These are phyloP conservation scores for Hydrotaea diabolus DNA, from an alignment of 2,888 invertebrate species.

Conservation along the genomic window DNA sequence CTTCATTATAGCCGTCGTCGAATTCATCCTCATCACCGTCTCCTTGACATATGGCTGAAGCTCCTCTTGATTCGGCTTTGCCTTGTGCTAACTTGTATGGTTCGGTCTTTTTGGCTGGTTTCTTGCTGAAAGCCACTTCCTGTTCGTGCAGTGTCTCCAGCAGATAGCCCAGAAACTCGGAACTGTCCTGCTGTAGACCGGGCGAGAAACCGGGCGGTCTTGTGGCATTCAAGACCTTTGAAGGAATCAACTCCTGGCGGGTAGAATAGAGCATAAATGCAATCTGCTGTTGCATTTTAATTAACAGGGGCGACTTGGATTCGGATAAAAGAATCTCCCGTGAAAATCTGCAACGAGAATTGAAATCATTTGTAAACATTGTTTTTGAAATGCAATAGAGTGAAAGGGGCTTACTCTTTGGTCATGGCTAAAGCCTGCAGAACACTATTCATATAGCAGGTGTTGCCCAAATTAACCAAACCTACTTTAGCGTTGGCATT, in stretches of 20 bases:
- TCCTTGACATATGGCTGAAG: slow-evolving; percentile 44
- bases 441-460: slow-evolving; percentile 94
- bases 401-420: slow-evolving; percentile 83
- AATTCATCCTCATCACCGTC: slow-evolving; percentile 5
- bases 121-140: slow-evolving; percentile 79
- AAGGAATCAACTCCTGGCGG: slow-evolving; percentile 86
- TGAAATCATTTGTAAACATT: neutral
- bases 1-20: neutral
- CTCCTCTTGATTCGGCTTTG: neutral
- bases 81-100: neutral
- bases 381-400: neutral
- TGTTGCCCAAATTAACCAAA: slow-evolving; percentile 91
- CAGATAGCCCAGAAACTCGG: slow-evolving; percentile 89
- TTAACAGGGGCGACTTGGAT: slow-evolving; percentile 83
- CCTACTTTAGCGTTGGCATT: slow-evolving; percentile 83
- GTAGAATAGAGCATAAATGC: slow-evolving; percentile 87
- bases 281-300: slow-evolving; percentile 87
- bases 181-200: slow-evolving; percentile 93
- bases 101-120: slow-evolving; percentile 11
- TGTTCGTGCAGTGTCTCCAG: slow-evolving; percentile 86
- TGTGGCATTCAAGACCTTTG: slow-evolving; percentile 86
- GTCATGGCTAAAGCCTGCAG: slow-evolving; percentile 92
- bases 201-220: slow-evolving; percentile 89
- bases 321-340: slow-evolving; percentile 84
- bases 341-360: slow-evolving; percentile 83